Conservation (phyloP, 2,888 invertebrate genomes). For the Neoaliturus tenellus region DNA sequence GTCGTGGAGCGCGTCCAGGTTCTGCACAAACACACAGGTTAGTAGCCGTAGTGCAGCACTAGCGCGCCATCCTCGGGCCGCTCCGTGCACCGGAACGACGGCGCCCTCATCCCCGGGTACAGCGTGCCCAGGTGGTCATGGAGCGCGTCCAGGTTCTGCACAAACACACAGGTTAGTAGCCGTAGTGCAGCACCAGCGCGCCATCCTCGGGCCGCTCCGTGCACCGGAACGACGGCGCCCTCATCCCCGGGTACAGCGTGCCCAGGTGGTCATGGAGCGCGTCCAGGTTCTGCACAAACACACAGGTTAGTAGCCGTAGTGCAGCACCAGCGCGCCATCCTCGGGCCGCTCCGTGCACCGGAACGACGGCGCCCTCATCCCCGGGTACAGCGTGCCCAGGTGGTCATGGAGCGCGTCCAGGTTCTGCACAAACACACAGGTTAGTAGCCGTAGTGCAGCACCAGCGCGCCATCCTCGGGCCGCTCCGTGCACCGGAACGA, state of each 20-base stretch:
- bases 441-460: no score
- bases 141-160: no score
- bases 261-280: constrained; percentile 97
- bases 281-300: constrained; percentile 54
- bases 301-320: constrained; percentile 79
- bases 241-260: constrained; percentile 80
- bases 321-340: constrained; percentile 91
- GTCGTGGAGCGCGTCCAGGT: constrained; percentile 96
- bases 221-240: constrained; percentile 68
- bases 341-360: constrained; percentile 87
- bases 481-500: constrained; percentile 96
- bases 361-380: no score
- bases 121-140: no score
- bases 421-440: constrained; percentile 73
- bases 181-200: constrained; percentile 96
- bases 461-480: no score
- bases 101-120: no score
- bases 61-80: no score
- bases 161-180: constrained; percentile 52
- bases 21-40: constrained; percentile 76
- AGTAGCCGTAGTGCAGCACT: no score
- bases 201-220: constrained; percentile 93
- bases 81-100: no score
- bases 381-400: constrained; percentile 91
- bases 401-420: constrained; percentile 97